Percentiles rank a stretch among this genome's conserved stretches.
Evolutionary conservation across 2,113 vertebrate genomes (phyloP).

Genomic region (Macaca mulatta): DNA sequence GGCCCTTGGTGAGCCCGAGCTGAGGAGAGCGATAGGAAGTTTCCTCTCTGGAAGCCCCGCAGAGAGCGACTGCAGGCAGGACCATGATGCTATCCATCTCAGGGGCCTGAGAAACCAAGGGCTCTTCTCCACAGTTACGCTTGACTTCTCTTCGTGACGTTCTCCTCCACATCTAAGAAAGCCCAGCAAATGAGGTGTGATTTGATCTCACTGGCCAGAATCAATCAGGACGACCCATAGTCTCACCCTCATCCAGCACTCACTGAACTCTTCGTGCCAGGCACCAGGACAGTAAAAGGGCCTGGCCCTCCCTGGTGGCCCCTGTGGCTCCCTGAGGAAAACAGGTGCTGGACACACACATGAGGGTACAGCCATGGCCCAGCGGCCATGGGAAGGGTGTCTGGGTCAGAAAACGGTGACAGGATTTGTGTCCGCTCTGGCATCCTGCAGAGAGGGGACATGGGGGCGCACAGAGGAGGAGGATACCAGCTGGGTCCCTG

Average conservation of each 20-base stretch:
- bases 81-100: rapidly evolving
- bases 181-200: not conserved
- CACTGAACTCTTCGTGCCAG: not conserved
- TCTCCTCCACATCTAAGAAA: not conserved
- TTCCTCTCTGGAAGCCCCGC: rapidly evolving
- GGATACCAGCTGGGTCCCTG: not conserved
- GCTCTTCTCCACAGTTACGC: not conserved
- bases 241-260: not conserved
- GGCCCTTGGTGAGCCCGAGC: not conserved
- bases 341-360: not conserved
- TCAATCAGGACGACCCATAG: not conserved
- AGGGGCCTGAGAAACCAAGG: too few species aligned
- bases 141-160: rapidly evolving
- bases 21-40: too few species aligned
- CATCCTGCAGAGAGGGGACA: not conserved
- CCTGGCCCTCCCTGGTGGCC: not conserved
- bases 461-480: rapidly evolving
- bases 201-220: not conserved
- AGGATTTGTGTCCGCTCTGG: rapidly evolving
- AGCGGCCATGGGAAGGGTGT: rapidly evolving
- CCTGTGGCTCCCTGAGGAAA: not conserved
- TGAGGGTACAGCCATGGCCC: not conserved
- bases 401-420: rapidly evolving
- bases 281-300: not conserved
- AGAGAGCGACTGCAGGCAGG: not conserved